Evolutionary conservation across 2,888 invertebrate genomes (phyloP).

Genomic region (Minunthozetes semirufus): DNA sequence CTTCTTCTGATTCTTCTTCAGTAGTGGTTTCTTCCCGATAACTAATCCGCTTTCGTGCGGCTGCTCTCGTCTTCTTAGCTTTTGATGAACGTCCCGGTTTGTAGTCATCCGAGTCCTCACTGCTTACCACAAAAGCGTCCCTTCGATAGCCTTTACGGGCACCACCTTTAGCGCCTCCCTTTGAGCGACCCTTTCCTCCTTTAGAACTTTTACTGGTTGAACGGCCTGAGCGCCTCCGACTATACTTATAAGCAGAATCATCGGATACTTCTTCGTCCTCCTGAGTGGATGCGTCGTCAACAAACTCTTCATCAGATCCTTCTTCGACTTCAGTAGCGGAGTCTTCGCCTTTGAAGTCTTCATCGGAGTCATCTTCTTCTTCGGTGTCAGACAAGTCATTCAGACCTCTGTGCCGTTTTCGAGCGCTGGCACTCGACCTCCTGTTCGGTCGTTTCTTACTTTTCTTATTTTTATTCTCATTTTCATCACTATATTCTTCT

Average conservation of each 20-base stretch:
- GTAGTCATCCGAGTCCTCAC: conserved; percentile 33
- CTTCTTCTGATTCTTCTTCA: conserved; percentile 36
- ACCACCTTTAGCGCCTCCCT: neutral
- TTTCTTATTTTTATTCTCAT: conserved; percentile 4
- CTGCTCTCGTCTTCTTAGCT: conserved; percentile 1
- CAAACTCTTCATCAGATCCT: conserved; percentile 23
- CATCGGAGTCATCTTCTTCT: conserved; percentile 44
- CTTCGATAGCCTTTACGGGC: conserved; percentile 24
- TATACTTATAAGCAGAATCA: conserved; percentile 28
- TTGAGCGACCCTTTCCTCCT: neutral
- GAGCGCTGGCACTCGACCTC: neutral
- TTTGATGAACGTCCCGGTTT: conserved; percentile 1
- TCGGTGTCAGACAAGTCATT: conserved; percentile 3
- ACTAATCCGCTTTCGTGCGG: conserved; percentile 30
- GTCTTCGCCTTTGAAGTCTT: conserved; percentile 48
- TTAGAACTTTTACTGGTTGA: neutral
- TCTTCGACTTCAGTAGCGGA: conserved; percentile 43
- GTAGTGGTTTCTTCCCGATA: conserved; percentile 35
- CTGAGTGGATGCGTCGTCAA: conserved; percentile 19
- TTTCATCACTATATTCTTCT: conserved; percentile 34
- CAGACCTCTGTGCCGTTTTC: conserved; percentile 15
- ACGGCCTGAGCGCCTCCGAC: neutral
- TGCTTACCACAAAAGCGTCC: conserved; percentile 31
- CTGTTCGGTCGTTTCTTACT: neutral
- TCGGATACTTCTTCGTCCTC: conserved; percentile 30